Percentiles rank a stretch among this genome's conserved stretches.
These are phyloP conservation scores for Latrodectus geometricus DNA, from an alignment of 1,140 invertebrate genomes.

Conservation along the genomic window DNA sequence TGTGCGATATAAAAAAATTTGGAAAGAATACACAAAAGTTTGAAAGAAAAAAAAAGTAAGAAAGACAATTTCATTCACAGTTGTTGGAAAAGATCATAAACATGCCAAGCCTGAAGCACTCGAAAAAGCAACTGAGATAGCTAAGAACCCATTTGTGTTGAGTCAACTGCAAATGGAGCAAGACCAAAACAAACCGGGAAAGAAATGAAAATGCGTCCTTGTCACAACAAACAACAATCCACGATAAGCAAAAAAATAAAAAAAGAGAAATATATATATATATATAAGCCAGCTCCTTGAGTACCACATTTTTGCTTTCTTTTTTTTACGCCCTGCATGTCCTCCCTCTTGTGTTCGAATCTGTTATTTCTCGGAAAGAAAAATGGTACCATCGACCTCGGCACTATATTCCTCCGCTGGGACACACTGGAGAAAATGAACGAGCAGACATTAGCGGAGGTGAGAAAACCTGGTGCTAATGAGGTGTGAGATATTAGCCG, in stretches of 20 bases:
- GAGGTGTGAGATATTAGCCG: conserved; percentile 52
- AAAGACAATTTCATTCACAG: too few species aligned
- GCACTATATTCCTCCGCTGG: conserved; percentile 37
- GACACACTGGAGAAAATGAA: not conserved
- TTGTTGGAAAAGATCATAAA: not conserved
- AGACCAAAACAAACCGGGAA: conserved; percentile 13
- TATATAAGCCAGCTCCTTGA: not conserved
- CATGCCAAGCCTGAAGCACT: too few species aligned
- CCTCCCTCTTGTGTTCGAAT: conserved; percentile 23
- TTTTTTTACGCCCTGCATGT: not conserved
- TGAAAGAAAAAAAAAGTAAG: too few species aligned
- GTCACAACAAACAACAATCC: conserved; percentile 10
- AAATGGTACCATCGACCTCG: conserved; percentile 26
- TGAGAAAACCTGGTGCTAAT: conserved; percentile 34
- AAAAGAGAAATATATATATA: not conserved
- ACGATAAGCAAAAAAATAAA: not conserved
- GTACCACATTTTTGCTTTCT: not conserved
- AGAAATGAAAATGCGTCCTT: conserved; percentile 27
- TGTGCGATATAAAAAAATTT: too few species aligned
- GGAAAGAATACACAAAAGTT: too few species aligned
- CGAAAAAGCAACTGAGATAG: not conserved
- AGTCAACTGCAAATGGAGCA: conserved; percentile 13
- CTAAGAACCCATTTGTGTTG: not conserved
- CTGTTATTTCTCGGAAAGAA: conserved; percentile 21
- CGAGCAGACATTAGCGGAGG: conserved; percentile 16